These are phyloP conservation scores for Chrysocyon brachyurus DNA, from an alignment of 2,797 vertebrate species.

Conservation along the genomic window DNA sequence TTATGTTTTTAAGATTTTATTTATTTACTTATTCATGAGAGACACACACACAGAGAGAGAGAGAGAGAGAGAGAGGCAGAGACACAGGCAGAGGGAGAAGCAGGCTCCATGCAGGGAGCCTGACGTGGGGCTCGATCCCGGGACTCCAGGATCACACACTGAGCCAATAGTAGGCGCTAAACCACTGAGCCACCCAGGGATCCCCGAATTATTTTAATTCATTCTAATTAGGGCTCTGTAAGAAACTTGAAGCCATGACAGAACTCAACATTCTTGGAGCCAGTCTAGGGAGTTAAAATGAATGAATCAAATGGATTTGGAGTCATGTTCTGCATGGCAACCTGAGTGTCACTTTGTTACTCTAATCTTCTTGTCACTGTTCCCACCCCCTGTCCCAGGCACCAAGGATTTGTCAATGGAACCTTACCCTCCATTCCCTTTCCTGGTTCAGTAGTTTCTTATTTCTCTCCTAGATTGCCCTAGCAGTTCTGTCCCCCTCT, in stretches of 20 bases:
- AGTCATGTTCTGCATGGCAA: neutral
- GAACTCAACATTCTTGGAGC: neutral
- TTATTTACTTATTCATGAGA: too few relatives aligned
- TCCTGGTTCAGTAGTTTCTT: neutral
- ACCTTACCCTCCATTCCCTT: neutral
- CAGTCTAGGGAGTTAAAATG: neutral
- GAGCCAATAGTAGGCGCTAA: too few relatives aligned
- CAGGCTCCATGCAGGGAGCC: too few relatives aligned
- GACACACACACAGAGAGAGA: too few relatives aligned
- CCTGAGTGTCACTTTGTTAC: neutral
- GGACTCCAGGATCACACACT: too few relatives aligned
- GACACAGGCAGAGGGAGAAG: too few relatives aligned
- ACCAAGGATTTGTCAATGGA: neutral
- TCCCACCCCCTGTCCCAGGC: too few relatives aligned
- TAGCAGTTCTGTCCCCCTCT: neutral
- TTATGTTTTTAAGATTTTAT: neutral
- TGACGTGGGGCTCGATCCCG: too few relatives aligned
- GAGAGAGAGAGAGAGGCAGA: too few relatives aligned
- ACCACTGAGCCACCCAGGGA: too few relatives aligned
- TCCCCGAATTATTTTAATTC: constrained; percentile 12
- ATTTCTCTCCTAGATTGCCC: neutral
- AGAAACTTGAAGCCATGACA: neutral
- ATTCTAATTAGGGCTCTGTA: neutral
- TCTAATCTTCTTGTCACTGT: neutral
- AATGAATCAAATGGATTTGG: neutral